Evolutionary conservation across 2,888 invertebrate species (phyloP).

Genomic region (Perizoma flavofasciatum): DNA sequence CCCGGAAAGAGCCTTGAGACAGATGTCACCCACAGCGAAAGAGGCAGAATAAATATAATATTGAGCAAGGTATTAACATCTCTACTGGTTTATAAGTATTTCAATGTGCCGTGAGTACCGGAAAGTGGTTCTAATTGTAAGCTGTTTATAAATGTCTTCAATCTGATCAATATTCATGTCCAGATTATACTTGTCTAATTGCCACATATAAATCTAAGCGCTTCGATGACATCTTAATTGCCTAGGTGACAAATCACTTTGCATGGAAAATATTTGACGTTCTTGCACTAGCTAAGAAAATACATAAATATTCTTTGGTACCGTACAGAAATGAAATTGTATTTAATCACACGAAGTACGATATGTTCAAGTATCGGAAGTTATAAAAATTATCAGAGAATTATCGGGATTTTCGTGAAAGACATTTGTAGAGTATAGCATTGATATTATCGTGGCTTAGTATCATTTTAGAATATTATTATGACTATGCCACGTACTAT

Average conservation of each 20-base stretch:
- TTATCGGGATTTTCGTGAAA: too few species aligned
- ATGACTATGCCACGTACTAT: too few species aligned
- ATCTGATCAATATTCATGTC: slow-evolving; percentile 75
- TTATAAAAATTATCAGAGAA: too few species aligned
- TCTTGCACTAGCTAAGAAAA: slow-evolving; percentile 18
- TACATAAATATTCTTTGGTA: background rate
- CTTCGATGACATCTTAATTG: slow-evolving; percentile 80
- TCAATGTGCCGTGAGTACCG: slow-evolving; percentile 29
- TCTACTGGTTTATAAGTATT: slow-evolving; percentile 6
- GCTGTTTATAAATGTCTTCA: slow-evolving; percentile 69
- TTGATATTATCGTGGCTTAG: too few species aligned
- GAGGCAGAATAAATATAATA: too few species aligned
- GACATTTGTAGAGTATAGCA: background rate
- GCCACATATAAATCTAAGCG: slow-evolving; percentile 75
- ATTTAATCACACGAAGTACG: too few species aligned
- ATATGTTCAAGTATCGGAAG: too few species aligned
- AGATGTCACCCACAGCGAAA: too few species aligned
- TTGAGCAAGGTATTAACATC: background rate
- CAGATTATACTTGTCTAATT: slow-evolving; percentile 74
- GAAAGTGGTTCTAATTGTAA: slow-evolving; percentile 60
- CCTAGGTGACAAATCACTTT: slow-evolving; percentile 68
- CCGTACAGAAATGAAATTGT: too few species aligned
- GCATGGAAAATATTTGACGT: slow-evolving; percentile 59
- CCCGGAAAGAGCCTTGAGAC: too few species aligned
- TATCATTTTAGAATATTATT: too few species aligned